Evolutionary conservation across 2,797 vertebrate species (phyloP), one percentile per base, ranked within the genome.

Genomic region (Lepus oiostolus): DNA sequence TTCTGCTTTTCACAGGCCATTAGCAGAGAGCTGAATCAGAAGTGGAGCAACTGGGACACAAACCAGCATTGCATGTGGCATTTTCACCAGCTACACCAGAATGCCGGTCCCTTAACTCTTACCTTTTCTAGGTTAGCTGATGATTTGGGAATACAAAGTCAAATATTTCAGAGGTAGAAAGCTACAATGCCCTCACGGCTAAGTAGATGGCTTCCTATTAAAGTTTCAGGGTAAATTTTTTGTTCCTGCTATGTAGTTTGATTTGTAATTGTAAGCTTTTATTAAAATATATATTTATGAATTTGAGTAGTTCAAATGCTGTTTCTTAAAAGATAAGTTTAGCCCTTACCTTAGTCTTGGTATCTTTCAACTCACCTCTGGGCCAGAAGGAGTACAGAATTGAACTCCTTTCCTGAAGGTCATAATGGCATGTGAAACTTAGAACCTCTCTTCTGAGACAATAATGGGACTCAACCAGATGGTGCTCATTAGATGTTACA

Each of bases 121-220:
- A 63, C 21, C 85, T 90, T 79, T 30, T 7, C 60, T 91, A 77
- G n/a, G 71, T 68, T 85, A 81, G 21, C 21, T 93, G 60, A 26
- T 35, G 21, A 96, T 38, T 93, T 79, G 6, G 8, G 12, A 52
- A 82, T 42, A 88, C 32, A 47, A 91, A 68, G n/a, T 22, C 26
- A 87, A 70, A 30, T 38, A 93, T 81, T 91, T 90, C 62, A 85
- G 84, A 92, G 17, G 21, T 54, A 63, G 58, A 14, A 74, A 77
- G 74, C 21, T 35, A 0, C 75, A 77, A 30, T 81, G 60, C 52
- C 32, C 6, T 77, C 26, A 30, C 62, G 24, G 26, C 24, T 72
- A 22, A 22, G 2, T 72, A 74, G 13, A 58, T 30, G n/a, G 2
- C 4, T 82, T 72, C 38, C 16, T 62, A n/a, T 83, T 52, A 82